Base-by-base conservation (phyloP, 35 echinoderm and acorn worm species). In the Chiridota heheva region DNA sequence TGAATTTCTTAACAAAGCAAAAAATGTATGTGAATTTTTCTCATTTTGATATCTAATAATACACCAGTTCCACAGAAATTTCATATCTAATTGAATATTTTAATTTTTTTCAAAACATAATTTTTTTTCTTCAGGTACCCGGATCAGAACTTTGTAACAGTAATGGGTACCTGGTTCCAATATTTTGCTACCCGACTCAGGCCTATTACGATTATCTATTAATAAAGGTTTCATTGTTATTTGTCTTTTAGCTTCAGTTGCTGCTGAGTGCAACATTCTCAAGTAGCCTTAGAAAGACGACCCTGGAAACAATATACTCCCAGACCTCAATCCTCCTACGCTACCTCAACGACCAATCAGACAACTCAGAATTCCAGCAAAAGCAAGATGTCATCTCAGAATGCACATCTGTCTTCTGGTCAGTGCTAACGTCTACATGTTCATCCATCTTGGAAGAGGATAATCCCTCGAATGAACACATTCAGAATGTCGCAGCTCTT, bases 301-400 rank as follows among this genome's bases (percentile, higher is more conserved):
- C 80, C 31, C 61, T 86, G 10, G 76, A 76, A 33, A 59, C 87
- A 36, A 44, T 92, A 20, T 98, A 72, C 40, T 33, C 73, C 13
- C 95, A 98, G 41, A 82, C 70, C 1, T 82, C 89, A 26, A 84
- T 80, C 62, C 85, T 98, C 28, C 44, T 98, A 26, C 32, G 73
- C n/a, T 86, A 91, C 44, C 70, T 98, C 26, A 41, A 81, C 29
- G 92, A 92, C 72, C 70, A 85, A 12, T 51, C 47, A 51, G 22
- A 51, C 47, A 10, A 10, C 22, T 22, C 22, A 10, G 22, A 51
- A 51, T 12, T 22, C 47, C 22, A 51, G 47, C 8, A 51, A 51
- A 51, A 12, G 10, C 22, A 12, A 12, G 10, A 12, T 51, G 8
- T 51, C 22, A 22, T 12, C 47, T 51, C 8, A 51, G 47, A 51